These are phyloP conservation scores for Amphiura filiformis DNA, from an alignment of 35 echinoderm and acorn worm genomes.

Conservation along the genomic window DNA sequence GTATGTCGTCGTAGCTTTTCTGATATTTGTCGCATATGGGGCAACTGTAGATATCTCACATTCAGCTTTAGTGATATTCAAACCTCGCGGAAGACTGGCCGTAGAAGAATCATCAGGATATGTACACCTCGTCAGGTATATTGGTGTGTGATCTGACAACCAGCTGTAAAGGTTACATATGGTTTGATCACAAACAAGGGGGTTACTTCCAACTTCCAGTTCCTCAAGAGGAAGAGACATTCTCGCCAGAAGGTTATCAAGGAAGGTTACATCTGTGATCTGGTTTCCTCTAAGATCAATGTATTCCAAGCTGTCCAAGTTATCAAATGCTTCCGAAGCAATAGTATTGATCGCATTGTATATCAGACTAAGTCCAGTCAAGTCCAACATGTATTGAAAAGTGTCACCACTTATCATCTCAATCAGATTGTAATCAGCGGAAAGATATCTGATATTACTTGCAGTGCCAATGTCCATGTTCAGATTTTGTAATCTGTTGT, in stretches of 20 bases:
- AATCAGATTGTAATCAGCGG: background rate
- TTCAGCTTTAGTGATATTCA: background rate
- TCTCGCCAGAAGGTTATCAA: background rate
- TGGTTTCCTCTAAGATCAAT: background rate
- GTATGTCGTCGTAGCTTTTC: background rate
- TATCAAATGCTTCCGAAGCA: background rate
- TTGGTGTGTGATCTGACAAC: background rate
- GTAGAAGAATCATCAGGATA: background rate
- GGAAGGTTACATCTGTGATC: background rate
- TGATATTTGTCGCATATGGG: background rate
- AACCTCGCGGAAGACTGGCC: background rate
- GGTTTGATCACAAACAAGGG: background rate
- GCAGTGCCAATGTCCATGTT: background rate
- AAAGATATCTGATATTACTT: background rate
- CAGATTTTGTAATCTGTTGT: background rate
- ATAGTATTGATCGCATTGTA: background rate
- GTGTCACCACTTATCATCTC: background rate
- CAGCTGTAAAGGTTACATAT: background rate
- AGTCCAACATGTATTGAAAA: background rate
- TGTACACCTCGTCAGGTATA: background rate
- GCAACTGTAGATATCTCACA: background rate
- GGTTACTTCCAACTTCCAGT: background rate
- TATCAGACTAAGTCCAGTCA: background rate
- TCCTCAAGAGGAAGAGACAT: background rate
- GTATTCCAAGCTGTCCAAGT: background rate